Evolutionary conservation across 1,140 invertebrate species (phyloP), one percentile per base, ranked within the genome.

Genomic region (Zaprionus capensis): DNA sequence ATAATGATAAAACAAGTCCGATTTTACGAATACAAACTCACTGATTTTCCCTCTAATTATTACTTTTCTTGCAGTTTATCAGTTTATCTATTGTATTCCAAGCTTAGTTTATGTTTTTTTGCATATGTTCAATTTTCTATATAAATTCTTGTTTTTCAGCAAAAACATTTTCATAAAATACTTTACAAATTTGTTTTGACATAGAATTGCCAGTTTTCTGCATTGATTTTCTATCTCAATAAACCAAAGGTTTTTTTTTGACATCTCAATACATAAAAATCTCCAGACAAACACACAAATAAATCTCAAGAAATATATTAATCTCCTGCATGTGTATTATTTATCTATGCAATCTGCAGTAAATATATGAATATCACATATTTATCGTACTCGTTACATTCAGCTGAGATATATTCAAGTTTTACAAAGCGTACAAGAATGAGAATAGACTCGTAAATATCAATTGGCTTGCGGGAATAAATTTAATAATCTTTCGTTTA

Each of bases 401-500:
- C 20, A 22, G 9, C 9, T 49, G 2, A 11, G 46, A 44, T 38
- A 44, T 49, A 22, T 49, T 14, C 20, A 1, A 51, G 9, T 12
- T 4, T 22, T n/a, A 9, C 28, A 31, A 31, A 31, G 28, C 6
- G 28, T 22, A 12, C 20, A 24, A 24, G 20, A 22, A 3, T 14
- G 12, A 51, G 46, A 22, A 51, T 1, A 22, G 20, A 51, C 11
- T 22, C 17, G 20, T 51, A 51, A 51, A 51, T 51, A 22, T 51
- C 46, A 51, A 51, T 22, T 49, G 46, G 20, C 17, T 17, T 11
- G 11, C 11, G 12, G 9, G 20, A 51, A 51, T 51, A 24, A 51
- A 51, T 51, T 51, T 51, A 51, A 51, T 51, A 20, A 51, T 51
- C 22, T 24, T 24, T 51, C 20, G 12, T 51, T 24, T 51, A 51